phyloP scores from a whole-genome alignment of 2,888 invertebrate genomes.

The Scaptodrosophila latifasciaeformis region DNA sequence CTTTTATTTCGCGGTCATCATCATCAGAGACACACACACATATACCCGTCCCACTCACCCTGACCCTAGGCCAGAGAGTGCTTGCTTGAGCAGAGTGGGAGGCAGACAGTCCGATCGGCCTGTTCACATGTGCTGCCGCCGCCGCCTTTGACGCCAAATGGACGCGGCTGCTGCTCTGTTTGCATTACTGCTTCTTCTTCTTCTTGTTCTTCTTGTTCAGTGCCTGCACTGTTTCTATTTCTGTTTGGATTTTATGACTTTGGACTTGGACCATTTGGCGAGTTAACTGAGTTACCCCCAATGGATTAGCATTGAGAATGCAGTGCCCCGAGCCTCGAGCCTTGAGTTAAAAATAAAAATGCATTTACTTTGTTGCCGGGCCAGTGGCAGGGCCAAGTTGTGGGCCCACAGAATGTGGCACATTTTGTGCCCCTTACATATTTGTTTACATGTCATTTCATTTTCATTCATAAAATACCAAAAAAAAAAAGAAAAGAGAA shows the following conservation, averaged over 20 bases:
- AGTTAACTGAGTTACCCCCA: slow-evolving; percentile 40
- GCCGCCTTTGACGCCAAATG: slow-evolving; percentile 48
- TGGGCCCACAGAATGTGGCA: slow-evolving; percentile 10
- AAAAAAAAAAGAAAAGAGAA: slow-evolving; percentile 23
- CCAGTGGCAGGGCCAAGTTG: slow-evolving; percentile 27
- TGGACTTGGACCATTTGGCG: slow-evolving; percentile 15
- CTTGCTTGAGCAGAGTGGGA: too few species aligned
- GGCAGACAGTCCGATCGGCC: neutral
- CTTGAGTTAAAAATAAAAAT: slow-evolving; percentile 23
- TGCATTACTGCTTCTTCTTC: too few species aligned
- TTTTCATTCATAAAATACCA: slow-evolving; percentile 55
- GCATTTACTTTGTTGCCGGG: too few species aligned
- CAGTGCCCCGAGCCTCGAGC: neutral
- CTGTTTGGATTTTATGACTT: slow-evolving; percentile 36
- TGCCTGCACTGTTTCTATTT: slow-evolving; percentile 53
- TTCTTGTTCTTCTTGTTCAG: slow-evolving; percentile 13
- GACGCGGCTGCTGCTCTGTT: slow-evolving; percentile 29
- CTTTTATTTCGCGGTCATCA: too few species aligned
- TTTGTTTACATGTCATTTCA: slow-evolving; percentile 18
- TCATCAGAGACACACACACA: too few species aligned
- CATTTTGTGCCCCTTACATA: too few species aligned
- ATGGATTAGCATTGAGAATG: slow-evolving; percentile 47
- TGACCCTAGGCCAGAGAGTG: too few species aligned
- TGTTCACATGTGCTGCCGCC: slow-evolving; percentile 41
- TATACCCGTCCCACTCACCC: too few species aligned